Percentiles rank a stretch among this genome's conserved stretches.
Evolutionary conservation across 2,797 vertebrate genomes (phyloP).

Genomic region (Sarcophilus harrisii): DNA sequence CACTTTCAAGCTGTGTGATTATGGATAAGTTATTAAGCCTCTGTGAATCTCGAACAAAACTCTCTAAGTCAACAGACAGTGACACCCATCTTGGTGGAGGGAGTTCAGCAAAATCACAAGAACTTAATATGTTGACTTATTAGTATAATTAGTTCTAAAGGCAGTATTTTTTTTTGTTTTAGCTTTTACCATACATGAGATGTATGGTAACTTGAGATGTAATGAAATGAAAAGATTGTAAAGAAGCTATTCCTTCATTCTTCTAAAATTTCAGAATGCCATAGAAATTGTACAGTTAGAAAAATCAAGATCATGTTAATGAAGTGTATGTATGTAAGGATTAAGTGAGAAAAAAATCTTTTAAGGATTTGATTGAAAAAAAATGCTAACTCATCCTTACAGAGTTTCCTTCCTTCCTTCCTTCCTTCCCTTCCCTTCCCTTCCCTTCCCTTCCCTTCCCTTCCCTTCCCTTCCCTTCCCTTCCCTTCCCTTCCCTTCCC

Average conservation of each 20-base stretch:
- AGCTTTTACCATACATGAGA: not conserved
- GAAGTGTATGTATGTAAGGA: conserved; percentile 46
- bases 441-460: too few relatives aligned
- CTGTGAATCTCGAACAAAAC: not conserved
- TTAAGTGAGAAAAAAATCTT: conserved; percentile 45
- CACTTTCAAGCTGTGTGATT: not conserved
- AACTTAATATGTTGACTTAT: not conserved
- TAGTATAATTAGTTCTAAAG: not conserved
- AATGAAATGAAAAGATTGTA: not conserved
- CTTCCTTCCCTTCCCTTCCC: too few relatives aligned
- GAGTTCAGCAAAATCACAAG: not conserved
- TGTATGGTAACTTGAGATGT: not conserved
- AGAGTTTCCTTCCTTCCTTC: not conserved
- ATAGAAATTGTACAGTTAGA: conserved; percentile 43
- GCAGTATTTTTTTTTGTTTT: not conserved
- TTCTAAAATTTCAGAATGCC: conserved; percentile 32
- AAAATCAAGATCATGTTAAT: conserved; percentile 38
- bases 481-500: too few relatives aligned
- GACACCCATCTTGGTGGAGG: not conserved
- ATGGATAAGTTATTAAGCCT: not conserved
- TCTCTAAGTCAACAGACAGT: not conserved
- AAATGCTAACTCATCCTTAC: conserved; percentile 11
- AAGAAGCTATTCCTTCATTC: not conserved
- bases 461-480: too few relatives aligned
- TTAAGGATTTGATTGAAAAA: conserved; percentile 31